Conservation (phyloP, 2,113 vertebrate species). For the Andinoacara biseriatus region DNA sequence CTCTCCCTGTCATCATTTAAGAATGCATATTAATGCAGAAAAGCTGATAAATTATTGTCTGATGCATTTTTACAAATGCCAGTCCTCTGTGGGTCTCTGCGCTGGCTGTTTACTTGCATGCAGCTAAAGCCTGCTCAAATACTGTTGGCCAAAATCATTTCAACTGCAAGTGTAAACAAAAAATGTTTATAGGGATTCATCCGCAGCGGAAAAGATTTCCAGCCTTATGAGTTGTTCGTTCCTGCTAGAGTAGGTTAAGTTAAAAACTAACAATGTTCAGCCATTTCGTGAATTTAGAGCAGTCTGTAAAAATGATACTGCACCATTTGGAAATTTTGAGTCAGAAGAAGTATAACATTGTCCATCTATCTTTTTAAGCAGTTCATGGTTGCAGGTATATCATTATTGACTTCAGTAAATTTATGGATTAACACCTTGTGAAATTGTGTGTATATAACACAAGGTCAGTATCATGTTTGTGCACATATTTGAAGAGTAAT, state of each 20-base stretch:
- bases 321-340: too few species aligned
- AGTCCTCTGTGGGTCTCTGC: not conserved
- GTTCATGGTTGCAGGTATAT: not conserved
- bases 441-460: not conserved
- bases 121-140: not conserved
- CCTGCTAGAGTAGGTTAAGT: not conserved
- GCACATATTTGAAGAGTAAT: not conserved
- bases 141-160: not conserved
- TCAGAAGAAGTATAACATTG: too few species aligned
- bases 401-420: not conserved
- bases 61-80: not conserved
- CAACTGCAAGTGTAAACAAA: not conserved
- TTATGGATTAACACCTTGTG: not conserved
- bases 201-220: not conserved
- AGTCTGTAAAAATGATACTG: not conserved
- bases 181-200: not conserved
- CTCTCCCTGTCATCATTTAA: not conserved
- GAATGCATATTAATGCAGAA: not conserved
- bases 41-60: not conserved
- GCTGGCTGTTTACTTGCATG: not conserved
- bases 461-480: not conserved
- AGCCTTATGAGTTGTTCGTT: not conserved
- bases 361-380: not conserved
- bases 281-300: not conserved
- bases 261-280: not conserved